These are phyloP conservation scores for Brachyptera putata DNA, from an alignment of 2,888 invertebrate genomes.

Conservation along the genomic window DNA sequence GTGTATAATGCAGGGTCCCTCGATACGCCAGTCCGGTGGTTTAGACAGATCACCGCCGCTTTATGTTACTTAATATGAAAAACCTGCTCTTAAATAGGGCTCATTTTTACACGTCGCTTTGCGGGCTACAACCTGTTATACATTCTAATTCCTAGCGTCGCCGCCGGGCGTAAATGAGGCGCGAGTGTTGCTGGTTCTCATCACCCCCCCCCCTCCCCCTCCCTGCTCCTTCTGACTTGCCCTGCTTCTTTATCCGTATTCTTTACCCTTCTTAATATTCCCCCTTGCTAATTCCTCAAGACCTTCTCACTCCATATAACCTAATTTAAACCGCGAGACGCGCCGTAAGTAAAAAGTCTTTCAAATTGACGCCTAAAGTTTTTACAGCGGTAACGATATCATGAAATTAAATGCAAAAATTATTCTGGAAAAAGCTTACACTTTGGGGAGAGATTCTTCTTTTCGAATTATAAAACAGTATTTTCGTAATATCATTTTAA, in stretches of 20 bases:
- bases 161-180: conserved; percentile 26
- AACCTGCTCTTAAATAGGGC: conserved; percentile 20
- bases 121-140: conserved; percentile 29
- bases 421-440: conserved; percentile 25
- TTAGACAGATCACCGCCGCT: conserved; percentile 21
- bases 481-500: conserved; percentile 15
- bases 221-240: conserved; percentile 19
- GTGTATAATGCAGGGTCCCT: conserved; percentile 10
- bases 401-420: conserved; percentile 33
- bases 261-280: conserved; percentile 29
- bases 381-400: conserved; percentile 28
- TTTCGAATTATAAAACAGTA: conserved; percentile 21
- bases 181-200: conserved; percentile 25
- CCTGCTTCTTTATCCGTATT: conserved; percentile 21
- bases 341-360: conserved; percentile 27
- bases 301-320: conserved; percentile 29
- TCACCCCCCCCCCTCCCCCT: conserved; percentile 15
- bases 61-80: conserved; percentile 27
- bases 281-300: conserved; percentile 28
- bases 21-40: conserved; percentile 9
- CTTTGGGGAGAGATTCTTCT: conserved; percentile 15
- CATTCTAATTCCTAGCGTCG: conserved; percentile 27
- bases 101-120: conserved; percentile 19
- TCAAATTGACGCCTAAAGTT: conserved; percentile 31
- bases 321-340: conserved; percentile 32